Evolutionary conservation across 2,888 invertebrate genomes (phyloP), one percentile per base, ranked within the genome.

Genomic region (Drosophila neutralis): DNA sequence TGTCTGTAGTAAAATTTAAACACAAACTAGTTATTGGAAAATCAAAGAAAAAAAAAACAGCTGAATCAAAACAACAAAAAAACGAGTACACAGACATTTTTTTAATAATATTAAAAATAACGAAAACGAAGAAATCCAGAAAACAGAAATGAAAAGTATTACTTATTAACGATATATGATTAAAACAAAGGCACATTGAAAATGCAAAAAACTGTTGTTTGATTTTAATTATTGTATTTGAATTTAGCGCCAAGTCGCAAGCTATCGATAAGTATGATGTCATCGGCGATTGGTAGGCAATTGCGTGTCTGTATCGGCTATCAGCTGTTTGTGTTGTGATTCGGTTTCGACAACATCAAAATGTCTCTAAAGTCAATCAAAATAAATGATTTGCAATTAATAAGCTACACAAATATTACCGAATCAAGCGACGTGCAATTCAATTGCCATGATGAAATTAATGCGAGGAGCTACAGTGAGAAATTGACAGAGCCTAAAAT

Each of bases 1-100:
- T 76, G 78, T 85, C 76, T 80, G 90, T 89, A 85, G 85, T 80
- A 62, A 87, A 85, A 85, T 85, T 85, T 45, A 69, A 87, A 80
- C 59, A 73, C 51, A 73, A 86, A 58, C 80, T 87, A 89, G 88
- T 80, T 82, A 85, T 87, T 85, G 89, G 49, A 69, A 65, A 76
- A 52, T 54, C 27, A 33, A 52, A 24, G 15, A 21, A 15, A 29
- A 42, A 57, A 54, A 57, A 33, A 71, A 49, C 42, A 48, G 64
- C 49, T 67, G 63, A 74, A 63, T 58, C 51, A 36, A 53, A 56
- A 54, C 57, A 33, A 58, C 42, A 45, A 53, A 57, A 40, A 42
- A 53, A 69, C 52, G n/a, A 74, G 56, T 78, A 78, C 64, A 71
- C 78, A 61, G 42, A 61, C 48, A 87, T 76, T 77, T 88, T 87